A percentile compares a stretch with the other conserved stretches of the same genome.
These are phyloP conservation scores for Lytechinus variegatus DNA, from an alignment of 35 echinoderm and acorn worm species.

Conservation along the genomic window DNA sequence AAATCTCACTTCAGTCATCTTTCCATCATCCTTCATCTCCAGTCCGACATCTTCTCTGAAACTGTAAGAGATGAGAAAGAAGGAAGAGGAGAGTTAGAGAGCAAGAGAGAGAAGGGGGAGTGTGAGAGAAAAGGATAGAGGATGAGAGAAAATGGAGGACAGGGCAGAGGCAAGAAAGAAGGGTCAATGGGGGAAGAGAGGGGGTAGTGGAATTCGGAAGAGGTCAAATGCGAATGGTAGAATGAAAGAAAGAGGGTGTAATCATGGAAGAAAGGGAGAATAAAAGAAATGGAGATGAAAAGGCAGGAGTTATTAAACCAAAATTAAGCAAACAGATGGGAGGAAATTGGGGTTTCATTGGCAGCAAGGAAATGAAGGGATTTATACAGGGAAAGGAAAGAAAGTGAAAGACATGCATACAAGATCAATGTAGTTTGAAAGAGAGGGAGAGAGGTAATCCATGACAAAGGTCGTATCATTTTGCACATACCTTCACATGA, in stretches of 20 bases:
- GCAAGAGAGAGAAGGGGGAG: background rate
- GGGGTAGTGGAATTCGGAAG: background rate
- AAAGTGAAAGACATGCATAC: too few relatives aligned
- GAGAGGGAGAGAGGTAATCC: too few relatives aligned
- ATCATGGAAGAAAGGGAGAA: too few relatives aligned
- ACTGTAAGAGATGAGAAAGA: constrained; percentile 52
- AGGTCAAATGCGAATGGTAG: background rate
- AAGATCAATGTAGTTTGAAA: too few relatives aligned
- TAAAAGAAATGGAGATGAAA: background rate
- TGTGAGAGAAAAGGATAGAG: background rate
- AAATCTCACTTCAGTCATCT: constrained; percentile 81
- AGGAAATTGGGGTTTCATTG: too few relatives aligned
- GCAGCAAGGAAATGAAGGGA: too few relatives aligned
- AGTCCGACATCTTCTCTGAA: constrained; percentile 86
- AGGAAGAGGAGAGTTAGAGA: background rate
- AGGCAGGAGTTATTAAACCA: too few relatives aligned
- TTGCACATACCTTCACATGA: too few relatives aligned
- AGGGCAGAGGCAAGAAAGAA: background rate
- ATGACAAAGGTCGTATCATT: too few relatives aligned
- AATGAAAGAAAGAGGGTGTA: background rate
- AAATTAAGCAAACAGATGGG: too few relatives aligned
- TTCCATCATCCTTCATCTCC: constrained; percentile 69
- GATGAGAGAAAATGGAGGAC: background rate
- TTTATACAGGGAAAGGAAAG: too few relatives aligned
- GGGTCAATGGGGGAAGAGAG: background rate